Evolutionary conservation across 35 echinoderm and acorn worm species (phyloP), one percentile per base, ranked within the genome.

Genomic region (Eucidaris tribuloides): DNA sequence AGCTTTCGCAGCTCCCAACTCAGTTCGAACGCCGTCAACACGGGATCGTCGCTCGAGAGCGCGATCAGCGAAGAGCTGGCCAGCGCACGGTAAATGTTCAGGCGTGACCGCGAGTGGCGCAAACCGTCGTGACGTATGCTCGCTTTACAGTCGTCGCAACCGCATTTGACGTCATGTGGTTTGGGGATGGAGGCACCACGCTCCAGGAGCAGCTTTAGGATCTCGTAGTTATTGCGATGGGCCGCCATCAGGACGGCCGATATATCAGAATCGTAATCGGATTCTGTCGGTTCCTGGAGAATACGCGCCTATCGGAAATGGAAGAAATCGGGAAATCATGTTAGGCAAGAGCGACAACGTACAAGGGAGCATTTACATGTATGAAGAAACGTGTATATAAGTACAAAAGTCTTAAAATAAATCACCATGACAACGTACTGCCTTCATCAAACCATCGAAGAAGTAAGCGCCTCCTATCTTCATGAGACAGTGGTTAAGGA

Each of bases 211-310:
- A 99, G 76, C 59, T 93, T 93, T 20, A 99, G 79, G 28, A 99
- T 99, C 82, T 99, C 96, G 62, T 93, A 99, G 64, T 99, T 99
- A 76, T 99, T 99, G 18, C 90, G 90, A 83, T 99, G 96, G 46
- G 96, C 96, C 5, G 96, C 96, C 39, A 99, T 52, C 68, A 99
- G 90, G 9, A 93, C 96, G 4, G 96, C 90, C 1, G 86, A 86
- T 6, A 99, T 93, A 48, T 99, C 96, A 0, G 96, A 83, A 17
- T 88, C 87, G 46, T 93, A 99, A 43, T 99, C 96, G 11, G 84
- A 83, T 80, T 99, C 96, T 4, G 78, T 30, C 38, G 83, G 77
- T 45, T 99, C 96, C 4, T 93, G 86, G 0, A 99, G 71, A 40
- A 99, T 92, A 15, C 88, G 90, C 7, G 82, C 96, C 96, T 99